Percentiles rank a stretch among this genome's conserved stretches.
phyloP scores from a whole-genome alignment of 2,113 vertebrate genomes.

The Leuciscus idus region DNA sequence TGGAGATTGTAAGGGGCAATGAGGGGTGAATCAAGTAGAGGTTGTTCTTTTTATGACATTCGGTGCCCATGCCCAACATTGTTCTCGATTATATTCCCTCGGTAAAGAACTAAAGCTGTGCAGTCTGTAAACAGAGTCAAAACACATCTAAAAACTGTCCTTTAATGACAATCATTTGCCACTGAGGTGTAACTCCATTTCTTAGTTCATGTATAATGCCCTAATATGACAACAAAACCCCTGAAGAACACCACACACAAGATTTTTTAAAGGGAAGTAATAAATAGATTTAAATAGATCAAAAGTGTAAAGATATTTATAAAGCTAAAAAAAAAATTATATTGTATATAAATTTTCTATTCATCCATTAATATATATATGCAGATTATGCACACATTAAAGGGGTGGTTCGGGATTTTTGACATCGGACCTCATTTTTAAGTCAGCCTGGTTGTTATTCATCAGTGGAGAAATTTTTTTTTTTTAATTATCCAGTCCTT shows the following conservation, averaged over 20 bases:
- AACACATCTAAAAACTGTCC: not conserved
- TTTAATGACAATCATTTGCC: not conserved
- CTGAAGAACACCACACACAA: too few relatives aligned
- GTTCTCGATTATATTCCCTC: not conserved
- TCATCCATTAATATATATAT: not conserved
- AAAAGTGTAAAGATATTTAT: not conserved
- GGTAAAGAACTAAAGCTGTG: too few relatives aligned
- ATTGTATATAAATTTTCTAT: not conserved
- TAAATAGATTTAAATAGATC: not conserved
- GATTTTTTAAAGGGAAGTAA: not conserved
- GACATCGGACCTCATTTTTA: too few relatives aligned
- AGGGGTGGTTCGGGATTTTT: too few relatives aligned
- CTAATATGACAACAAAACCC: not conserved
- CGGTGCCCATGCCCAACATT: not conserved
- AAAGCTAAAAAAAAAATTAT: not conserved
- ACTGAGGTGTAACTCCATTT: not conserved
- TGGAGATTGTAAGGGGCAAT: slow-evolving; percentile 41
- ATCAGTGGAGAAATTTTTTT: too few relatives aligned
- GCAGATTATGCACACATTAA: too few relatives aligned
- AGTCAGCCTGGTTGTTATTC: too few relatives aligned
- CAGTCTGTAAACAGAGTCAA: too few relatives aligned
- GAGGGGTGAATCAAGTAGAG: slow-evolving; percentile 31
- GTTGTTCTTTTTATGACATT: slow-evolving; percentile 22
- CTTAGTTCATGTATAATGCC: not conserved
- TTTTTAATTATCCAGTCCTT: too few relatives aligned